Percentiles rank a stretch among this genome's conserved stretches.
These are phyloP conservation scores for Gallinago nigripennis DNA, from an alignment of 2,797 vertebrate genomes.

Conservation along the genomic window DNA sequence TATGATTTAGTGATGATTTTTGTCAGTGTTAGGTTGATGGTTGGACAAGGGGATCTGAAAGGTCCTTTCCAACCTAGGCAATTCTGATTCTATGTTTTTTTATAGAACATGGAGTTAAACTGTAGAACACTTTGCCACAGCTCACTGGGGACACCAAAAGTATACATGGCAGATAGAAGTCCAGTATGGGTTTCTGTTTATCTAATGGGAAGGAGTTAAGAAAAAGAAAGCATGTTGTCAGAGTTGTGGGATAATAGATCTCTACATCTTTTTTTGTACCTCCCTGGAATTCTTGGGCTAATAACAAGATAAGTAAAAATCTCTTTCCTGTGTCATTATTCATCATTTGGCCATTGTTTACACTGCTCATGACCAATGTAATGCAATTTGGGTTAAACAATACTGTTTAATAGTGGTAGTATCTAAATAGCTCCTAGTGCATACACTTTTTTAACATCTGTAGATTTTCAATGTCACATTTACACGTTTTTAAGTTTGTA, in stretches of 20 bases:
- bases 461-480: neutral
- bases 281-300: neutral
- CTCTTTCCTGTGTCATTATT: neutral
- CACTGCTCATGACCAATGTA: neutral
- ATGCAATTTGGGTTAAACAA: neutral
- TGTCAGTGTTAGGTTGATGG: too few relatives aligned
- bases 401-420: neutral
- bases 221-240: neutral
- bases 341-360: neutral
- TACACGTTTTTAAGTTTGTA: neutral
- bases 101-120: neutral
- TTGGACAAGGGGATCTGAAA: too few relatives aligned
- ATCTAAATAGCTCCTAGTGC: neutral
- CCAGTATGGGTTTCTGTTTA: neutral
- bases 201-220: neutral
- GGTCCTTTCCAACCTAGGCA: too few relatives aligned
- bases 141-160: neutral
- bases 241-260: neutral
- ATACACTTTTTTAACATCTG: neutral
- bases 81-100: neutral
- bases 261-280: neutral
- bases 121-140: neutral
- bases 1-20: too few relatives aligned
- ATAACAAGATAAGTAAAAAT: neutral
- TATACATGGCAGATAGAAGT: neutral